Evolutionary conservation across 2,797 vertebrate species (phyloP), one percentile per base, ranked within the genome.

Genomic region (Orientallactaga sibirica): DNA sequence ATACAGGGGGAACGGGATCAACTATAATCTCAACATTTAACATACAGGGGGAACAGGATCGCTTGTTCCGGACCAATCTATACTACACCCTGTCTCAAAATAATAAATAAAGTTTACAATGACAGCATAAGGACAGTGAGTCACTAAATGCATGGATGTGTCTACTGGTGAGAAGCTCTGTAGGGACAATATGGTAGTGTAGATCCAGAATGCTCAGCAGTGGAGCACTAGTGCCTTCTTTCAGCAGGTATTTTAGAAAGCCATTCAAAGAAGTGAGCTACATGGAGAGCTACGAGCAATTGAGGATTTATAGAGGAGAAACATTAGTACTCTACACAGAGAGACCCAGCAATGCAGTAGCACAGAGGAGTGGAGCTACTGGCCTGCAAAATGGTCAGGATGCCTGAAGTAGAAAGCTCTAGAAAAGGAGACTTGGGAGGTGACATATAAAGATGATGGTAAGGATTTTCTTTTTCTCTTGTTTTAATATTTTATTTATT

Each of bases 231-330:
- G 55, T 62, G 22, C 7, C 20, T 74, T 64, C 89, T 86, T 66
- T 52, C 29, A 68, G 66, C 22, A 82, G 20, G 20, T 89, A 74
- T 76, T 94, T 43, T 71, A 27, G 64, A 14, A 75, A 88, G 70
- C 18, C 52, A 41, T 43, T 64, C 16, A 19, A 83, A 70, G 80
- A 71, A 11, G 8, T 87, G 19, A 92, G 3, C 16, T 71, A 52
- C 29, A 71, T 77, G 6, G 27, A 94, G 62, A 82, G 0, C 85
- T 19, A 78, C 20, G 87, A 77, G 93, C 24, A 29, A 80, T 19
- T 87, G 81, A 74, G 55, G 37, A 29, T 94, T 94, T 93, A 37
- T 91, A 19, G 48, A 48, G 52, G 70, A 5, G 33, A 64, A 11
- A 73, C 75, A 73, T 79, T 4, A 5, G 33, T 22, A 89, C 68